These are phyloP conservation scores for Hypothenemus hampei DNA, from an alignment of 1,140 invertebrate genomes.

Conservation along the genomic window DNA sequence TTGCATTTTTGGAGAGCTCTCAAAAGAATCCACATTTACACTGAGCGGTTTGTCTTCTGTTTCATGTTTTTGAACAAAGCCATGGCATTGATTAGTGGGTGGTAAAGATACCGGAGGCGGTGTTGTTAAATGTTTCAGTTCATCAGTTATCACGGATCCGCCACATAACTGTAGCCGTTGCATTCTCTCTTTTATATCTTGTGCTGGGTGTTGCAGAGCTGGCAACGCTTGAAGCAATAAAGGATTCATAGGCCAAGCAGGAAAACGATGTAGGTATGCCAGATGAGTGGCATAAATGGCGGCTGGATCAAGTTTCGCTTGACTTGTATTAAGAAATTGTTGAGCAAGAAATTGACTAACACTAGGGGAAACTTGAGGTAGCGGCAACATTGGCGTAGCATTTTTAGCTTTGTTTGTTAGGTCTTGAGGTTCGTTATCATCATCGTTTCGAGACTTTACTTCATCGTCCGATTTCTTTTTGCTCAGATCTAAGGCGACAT, in stretches of 20 bases:
- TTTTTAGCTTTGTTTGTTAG: slow-evolving; percentile 43
- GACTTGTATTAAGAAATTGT: slow-evolving; percentile 57
- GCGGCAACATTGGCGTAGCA: slow-evolving; percentile 25
- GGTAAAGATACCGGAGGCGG: not conserved
- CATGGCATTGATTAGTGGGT: not conserved
- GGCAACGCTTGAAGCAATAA: slow-evolving; percentile 50
- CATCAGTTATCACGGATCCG: slow-evolving; percentile 59
- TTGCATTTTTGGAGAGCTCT: slow-evolving; percentile 33
- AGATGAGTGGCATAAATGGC: slow-evolving; percentile 53
- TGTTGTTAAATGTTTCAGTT: slow-evolving; percentile 12
- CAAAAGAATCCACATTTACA: slow-evolving; percentile 32
- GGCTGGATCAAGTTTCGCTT: slow-evolving; percentile 51
- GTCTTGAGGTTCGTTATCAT: slow-evolving; percentile 46
- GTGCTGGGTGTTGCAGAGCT: slow-evolving; percentile 54
- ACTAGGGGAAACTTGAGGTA: slow-evolving; percentile 36
- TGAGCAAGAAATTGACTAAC: slow-evolving; percentile 53
- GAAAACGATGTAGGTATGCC: slow-evolving; percentile 46
- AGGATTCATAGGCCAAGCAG: slow-evolving; percentile 50
- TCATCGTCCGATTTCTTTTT: slow-evolving; percentile 57
- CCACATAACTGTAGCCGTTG: slow-evolving; percentile 62
- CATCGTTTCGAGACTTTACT: slow-evolving; percentile 35
- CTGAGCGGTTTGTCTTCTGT: slow-evolving; percentile 38
- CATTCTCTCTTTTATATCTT: slow-evolving; percentile 59
- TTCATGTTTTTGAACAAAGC: slow-evolving; percentile 30
- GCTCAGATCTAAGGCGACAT: slow-evolving; percentile 82